These are phyloP conservation scores for Thecophora atra DNA, from an alignment of 2,888 invertebrate genomes.

Conservation along the genomic window DNA sequence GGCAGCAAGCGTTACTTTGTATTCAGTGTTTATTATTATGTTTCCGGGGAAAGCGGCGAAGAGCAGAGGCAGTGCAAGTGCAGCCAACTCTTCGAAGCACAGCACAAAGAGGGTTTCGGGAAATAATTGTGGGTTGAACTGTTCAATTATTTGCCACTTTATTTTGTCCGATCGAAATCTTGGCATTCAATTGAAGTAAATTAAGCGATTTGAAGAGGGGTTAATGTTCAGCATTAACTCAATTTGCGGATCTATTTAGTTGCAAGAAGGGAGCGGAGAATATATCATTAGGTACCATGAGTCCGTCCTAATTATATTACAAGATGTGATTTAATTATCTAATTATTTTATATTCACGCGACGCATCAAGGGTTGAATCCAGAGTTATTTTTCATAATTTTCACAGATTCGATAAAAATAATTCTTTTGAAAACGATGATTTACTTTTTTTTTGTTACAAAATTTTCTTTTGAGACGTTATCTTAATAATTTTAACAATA, in stretches of 20 bases:
- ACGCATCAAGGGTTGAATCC: not conserved
- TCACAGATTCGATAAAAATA: no score
- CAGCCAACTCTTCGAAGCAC: not conserved
- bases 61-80: not conserved
- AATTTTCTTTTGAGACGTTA: no score
- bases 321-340: constrained; percentile 34
- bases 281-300: not conserved
- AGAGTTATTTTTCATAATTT: not conserved
- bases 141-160: constrained; percentile 50
- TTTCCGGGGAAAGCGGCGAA: not conserved
- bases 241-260: not conserved
- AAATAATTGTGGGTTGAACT: constrained; percentile 46
- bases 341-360: constrained; percentile 27
- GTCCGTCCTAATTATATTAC: constrained; percentile 34
- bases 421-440: no score
- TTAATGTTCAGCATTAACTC: not conserved
- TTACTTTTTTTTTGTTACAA: no score
- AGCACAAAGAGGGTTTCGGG: constrained; percentile 4
- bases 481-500: no score
- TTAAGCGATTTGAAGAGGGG: not conserved
- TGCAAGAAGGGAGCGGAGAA: not conserved
- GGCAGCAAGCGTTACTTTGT: not conserved
- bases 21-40: not conserved
- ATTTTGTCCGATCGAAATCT: constrained; percentile 37
- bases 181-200: constrained; percentile 19